A percentile compares a stretch with the other conserved stretches of the same genome.
Conservation (phyloP, 2,113 vertebrate genomes). For the Prionailurus viverrinus region DNA sequence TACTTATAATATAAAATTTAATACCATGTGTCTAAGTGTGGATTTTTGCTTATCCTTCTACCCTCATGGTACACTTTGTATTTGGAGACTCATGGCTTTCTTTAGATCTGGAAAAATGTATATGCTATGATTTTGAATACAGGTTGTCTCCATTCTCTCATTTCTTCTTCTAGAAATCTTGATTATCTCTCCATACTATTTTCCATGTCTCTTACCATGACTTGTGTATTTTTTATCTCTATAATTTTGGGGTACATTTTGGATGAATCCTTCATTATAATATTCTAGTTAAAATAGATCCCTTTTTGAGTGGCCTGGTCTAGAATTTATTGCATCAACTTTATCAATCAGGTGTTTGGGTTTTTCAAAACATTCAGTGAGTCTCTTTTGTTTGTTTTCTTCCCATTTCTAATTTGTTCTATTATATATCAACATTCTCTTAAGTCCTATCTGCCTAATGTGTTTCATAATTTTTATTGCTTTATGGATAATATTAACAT, state of each 20-base stretch:
- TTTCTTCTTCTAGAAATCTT: background rate
- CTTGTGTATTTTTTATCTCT: background rate
- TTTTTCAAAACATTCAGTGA: background rate
- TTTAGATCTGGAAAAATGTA: background rate
- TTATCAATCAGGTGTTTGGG: background rate
- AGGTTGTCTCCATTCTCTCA: background rate
- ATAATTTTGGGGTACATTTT: background rate
- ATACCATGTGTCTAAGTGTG: background rate
- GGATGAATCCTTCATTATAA: background rate
- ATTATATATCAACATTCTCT: background rate
- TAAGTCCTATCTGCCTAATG: background rate
- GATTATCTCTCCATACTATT: background rate
- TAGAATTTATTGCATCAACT: background rate
- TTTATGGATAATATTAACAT: background rate
- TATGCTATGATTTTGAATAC: background rate
- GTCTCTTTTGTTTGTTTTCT: background rate
- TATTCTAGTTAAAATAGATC: background rate
- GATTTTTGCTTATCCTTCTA: background rate
- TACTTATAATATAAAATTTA: background rate
- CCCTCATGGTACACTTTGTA: background rate
- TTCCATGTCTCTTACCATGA: background rate
- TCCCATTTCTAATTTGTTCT: background rate
- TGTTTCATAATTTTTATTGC: background rate
- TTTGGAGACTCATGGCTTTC: background rate
- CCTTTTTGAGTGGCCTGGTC: background rate